Evolutionary conservation across 2,888 invertebrate species (phyloP).

Genomic region (Venustoraphidia nigricollis): DNA sequence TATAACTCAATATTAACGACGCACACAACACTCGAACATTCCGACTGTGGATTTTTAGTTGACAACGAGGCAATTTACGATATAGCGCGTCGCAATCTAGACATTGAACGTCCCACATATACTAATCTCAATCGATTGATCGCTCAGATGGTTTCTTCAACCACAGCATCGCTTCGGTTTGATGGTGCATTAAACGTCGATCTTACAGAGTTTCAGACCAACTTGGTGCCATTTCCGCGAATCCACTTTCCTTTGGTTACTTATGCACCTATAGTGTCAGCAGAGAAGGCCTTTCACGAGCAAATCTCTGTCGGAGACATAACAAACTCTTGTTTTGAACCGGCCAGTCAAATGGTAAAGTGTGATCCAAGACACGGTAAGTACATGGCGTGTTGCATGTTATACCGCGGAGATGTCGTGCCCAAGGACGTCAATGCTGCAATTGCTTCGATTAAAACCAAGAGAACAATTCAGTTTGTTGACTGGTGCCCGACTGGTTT

Average conservation of each 20-base stretch:
- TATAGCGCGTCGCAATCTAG: constrained; percentile 40
- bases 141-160: constrained; percentile 34
- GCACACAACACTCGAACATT: constrained; percentile 45
- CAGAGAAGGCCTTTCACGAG: constrained; percentile 40
- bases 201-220: constrained; percentile 39
- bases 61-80: constrained; percentile 35
- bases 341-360: constrained; percentile 37
- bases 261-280: constrained; percentile 36
- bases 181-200: constrained; percentile 42
- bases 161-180: constrained; percentile 40
- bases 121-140: constrained; percentile 45
- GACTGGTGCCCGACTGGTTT: constrained; percentile 28
- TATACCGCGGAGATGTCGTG: constrained; percentile 24
- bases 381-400: constrained; percentile 40
- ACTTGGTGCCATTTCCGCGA: constrained; percentile 38
- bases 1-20: constrained; percentile 47
- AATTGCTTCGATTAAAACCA: constrained; percentile 38
- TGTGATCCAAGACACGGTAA: constrained; percentile 34
- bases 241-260: constrained; percentile 41
- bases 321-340: constrained; percentile 43
- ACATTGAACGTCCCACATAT: constrained; percentile 41
- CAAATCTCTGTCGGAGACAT: constrained; percentile 36
- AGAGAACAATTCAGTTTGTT: constrained; percentile 26
- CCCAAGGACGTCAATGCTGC: constrained; percentile 34
- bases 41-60: constrained; percentile 47